A percentile compares a stretch with the other conserved stretches of the same genome.
These are phyloP conservation scores for Sus cebifrons DNA, from an alignment of 2,797 vertebrate genomes.

Conservation along the genomic window DNA sequence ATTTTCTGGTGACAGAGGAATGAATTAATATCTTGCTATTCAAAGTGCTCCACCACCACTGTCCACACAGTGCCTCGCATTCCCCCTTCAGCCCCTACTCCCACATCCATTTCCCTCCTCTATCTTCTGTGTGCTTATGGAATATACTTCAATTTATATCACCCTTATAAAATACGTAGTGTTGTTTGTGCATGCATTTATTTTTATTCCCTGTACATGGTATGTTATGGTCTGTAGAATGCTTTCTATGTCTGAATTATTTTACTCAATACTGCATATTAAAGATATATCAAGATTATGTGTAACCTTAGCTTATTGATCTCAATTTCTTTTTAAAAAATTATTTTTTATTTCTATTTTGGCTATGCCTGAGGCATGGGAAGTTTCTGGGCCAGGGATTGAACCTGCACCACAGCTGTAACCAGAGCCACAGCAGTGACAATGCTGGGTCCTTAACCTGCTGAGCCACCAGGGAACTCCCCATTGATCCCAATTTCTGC, in stretches of 20 bases:
- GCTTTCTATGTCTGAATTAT: conserved; percentile 23
- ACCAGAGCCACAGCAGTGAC: no score
- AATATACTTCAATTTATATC: background rate
- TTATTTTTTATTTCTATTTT: no score
- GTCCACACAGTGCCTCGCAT: background rate
- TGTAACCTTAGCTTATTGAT: background rate
- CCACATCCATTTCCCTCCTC: background rate
- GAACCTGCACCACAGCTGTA: no score
- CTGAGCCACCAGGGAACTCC: no score
- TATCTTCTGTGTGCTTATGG: fast-evolving
- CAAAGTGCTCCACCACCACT: background rate
- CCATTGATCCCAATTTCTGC: background rate
- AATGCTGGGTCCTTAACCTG: no score
- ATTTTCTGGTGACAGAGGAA: background rate
- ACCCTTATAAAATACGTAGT: background rate
- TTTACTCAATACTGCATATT: background rate
- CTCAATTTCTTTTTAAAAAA: background rate
- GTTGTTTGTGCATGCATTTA: background rate
- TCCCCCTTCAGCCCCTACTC: background rate
- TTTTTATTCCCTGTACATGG: background rate
- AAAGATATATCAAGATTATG: background rate
- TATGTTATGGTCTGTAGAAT: background rate
- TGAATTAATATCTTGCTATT: background rate
- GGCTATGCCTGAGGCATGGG: no score
- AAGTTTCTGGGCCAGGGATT: no score